These are phyloP conservation scores for Nycticryphes semicollaris DNA, from an alignment of 2,113 vertebrate genomes.

Conservation along the genomic window DNA sequence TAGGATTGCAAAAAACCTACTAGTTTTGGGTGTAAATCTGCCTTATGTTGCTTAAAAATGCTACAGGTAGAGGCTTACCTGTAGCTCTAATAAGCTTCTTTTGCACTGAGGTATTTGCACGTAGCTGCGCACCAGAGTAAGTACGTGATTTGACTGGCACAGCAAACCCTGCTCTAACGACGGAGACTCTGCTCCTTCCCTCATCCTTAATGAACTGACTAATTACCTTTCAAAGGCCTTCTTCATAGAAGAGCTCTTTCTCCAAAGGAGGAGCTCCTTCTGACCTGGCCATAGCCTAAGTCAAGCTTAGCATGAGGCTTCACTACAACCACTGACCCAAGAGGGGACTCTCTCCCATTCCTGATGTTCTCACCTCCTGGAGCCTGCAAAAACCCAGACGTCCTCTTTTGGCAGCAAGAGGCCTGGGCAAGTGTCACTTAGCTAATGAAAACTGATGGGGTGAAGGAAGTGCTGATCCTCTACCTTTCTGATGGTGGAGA, in stretches of 20 bases:
- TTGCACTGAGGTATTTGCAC: not conserved
- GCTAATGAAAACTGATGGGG: not conserved
- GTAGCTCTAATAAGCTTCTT: not conserved
- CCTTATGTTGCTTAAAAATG: not conserved
- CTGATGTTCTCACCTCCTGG: not conserved
- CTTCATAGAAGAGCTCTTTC: not conserved
- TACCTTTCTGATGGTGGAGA: not conserved
- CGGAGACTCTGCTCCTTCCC: not conserved
- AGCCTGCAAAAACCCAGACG: not conserved
- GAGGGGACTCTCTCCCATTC: not conserved
- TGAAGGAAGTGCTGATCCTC: not conserved
- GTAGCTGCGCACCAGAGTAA: not conserved
- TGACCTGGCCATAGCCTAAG: not conserved
- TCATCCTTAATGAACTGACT: not conserved
- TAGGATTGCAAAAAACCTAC: accelerated
- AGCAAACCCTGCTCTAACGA: not conserved
- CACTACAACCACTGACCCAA: not conserved
- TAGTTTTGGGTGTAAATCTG: not conserved
- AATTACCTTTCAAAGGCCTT: not conserved
- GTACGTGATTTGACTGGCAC: not conserved
- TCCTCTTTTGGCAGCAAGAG: not conserved
- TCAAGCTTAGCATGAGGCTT: not conserved
- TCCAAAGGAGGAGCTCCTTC: not conserved
- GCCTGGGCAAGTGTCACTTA: not conserved
- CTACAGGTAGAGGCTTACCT: not conserved